phyloP scores from a whole-genome alignment of 2,113 vertebrate genomes.

The Melospiza melodia region DNA sequence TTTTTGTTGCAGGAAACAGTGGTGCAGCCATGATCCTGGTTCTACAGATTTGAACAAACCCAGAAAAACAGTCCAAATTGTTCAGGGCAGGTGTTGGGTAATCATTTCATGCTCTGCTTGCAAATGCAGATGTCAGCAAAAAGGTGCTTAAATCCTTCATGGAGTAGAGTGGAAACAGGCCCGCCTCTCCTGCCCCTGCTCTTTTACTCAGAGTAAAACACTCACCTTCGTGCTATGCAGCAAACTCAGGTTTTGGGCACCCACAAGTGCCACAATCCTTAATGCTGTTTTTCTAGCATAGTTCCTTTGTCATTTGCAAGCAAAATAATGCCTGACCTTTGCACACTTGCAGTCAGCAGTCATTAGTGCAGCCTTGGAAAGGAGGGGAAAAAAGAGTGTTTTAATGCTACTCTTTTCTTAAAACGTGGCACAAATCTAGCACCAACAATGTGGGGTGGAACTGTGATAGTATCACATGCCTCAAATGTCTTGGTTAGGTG shows the following conservation, averaged over 20 bases:
- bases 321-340: neutral
- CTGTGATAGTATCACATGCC: neutral
- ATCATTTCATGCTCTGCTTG: neutral
- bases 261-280: rapidly evolving
- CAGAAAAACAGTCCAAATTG: neutral
- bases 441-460: neutral
- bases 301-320: neutral
- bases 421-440: neutral
- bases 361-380: neutral
- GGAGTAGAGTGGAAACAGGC: neutral
- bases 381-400: neutral
- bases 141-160: neutral
- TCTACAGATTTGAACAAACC: neutral
- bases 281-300: neutral
- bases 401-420: neutral
- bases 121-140: neutral
- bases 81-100: neutral
- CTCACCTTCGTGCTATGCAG: rapidly evolving
- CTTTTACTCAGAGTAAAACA: neutral
- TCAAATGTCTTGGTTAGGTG: neutral
- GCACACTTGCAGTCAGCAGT: neutral
- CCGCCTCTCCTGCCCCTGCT: neutral
- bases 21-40: neutral
- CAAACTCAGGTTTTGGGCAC: rapidly evolving
- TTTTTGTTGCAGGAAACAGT: neutral